Evolutionary conservation across 1,140 invertebrate genomes (phyloP).

Genomic region (Leptinotarsa undecemlineata): DNA sequence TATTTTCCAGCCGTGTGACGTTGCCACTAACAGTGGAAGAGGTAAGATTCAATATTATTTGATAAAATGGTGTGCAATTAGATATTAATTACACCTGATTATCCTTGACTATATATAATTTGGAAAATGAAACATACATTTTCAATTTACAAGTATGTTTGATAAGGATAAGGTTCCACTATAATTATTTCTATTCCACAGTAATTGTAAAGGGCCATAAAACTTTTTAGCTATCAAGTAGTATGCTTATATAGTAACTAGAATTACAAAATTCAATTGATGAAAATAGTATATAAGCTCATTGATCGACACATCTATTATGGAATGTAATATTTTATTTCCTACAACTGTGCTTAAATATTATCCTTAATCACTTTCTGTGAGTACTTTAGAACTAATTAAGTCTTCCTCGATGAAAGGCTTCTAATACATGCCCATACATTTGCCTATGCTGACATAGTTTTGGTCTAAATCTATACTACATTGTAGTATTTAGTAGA

Average conservation of each 20-base stretch:
- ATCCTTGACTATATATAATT: conserved; percentile 19
- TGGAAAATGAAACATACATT: conserved; percentile 16
- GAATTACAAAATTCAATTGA: neutral
- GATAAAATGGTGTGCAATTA: conserved; percentile 9
- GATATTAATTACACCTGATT: conserved; percentile 22
- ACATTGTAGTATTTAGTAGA: too few relatives aligned
- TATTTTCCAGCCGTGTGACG: conserved; percentile 71
- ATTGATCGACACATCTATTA: neutral
- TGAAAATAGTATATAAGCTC: neutral
- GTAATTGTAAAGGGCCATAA: too few relatives aligned
- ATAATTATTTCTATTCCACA: neutral
- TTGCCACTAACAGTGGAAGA: conserved; percentile 77
- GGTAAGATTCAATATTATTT: conserved; percentile 57
- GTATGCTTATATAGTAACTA: neutral
- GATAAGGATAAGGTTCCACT: conserved; percentile 17
- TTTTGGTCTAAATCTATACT: too few relatives aligned
- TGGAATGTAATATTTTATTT: neutral
- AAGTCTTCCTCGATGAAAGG: too few relatives aligned
- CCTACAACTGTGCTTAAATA: neutral
- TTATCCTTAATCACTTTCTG: neutral
- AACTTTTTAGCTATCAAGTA: too few relatives aligned
- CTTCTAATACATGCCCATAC: too few relatives aligned
- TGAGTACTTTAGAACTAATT: too few relatives aligned
- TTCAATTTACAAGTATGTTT: conserved; percentile 16
- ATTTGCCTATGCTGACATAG: too few relatives aligned